Base-by-base conservation (phyloP, 2,797 vertebrate genomes). In the Gadopsis bispinosus region DNA sequence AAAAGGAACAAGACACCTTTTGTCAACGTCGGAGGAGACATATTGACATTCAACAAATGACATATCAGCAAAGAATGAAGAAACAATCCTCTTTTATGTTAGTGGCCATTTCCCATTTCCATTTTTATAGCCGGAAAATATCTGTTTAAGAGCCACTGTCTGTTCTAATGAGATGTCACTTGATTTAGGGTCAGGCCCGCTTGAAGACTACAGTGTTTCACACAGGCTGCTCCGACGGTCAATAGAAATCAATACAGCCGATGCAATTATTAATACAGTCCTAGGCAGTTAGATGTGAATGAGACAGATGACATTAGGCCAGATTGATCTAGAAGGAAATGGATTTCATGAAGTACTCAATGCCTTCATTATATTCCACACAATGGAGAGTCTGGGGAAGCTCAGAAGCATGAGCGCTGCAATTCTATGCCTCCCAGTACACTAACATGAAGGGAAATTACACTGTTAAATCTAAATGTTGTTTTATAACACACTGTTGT, bases 221-320 rank as follows among this genome's bases (percentile, higher is more conserved):
- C 81, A 78, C 86, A 75, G 84, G 84, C 88, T 10, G 59, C 85
- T 83, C 74, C 70, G 63, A 81, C 87, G 81, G 87, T 96, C 96
- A 94, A 96, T 97, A 93, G 93, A 74, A 85, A 94, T 97, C 95
- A 93, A 96, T 97, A 94, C 77, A 73, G 88, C 95, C 93, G 55
- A 94, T 96, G 93, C 85, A 94, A 94, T 96, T 96, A 96, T 96
- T 95, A 95, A 95, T 95, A 94, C 92, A 95, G 93, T 95, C 89
- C 93, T 68, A 50, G 85, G 87, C 91, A 92, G 87, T 87, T 92
- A 95, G 94, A 95, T 93, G 91, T 91, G 96, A 96, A 96, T 93
- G 91, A 93, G 93, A 94, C 91, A 87, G 92, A 94, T 94, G 92
- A 93, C 94, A 96, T 96, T 96, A 96, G 93, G 63, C 81, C 90